These are phyloP conservation scores for Bryconaethiops microstoma DNA, from an alignment of 2,797 vertebrate species.

Conservation along the genomic window DNA sequence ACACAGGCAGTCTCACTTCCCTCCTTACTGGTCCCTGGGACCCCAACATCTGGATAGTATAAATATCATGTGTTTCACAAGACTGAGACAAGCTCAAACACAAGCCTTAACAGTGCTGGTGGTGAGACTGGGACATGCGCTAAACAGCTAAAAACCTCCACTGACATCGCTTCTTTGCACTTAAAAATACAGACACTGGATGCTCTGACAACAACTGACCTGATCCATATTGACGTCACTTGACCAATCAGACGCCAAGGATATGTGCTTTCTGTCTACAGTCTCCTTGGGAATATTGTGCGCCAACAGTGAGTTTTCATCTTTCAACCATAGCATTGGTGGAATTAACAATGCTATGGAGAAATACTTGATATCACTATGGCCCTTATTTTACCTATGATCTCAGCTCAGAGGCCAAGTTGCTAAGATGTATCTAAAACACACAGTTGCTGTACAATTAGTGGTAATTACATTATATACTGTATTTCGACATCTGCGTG, in stretches of 20 bases:
- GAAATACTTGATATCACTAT: neutral
- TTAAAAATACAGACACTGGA: slow-evolving; percentile 43
- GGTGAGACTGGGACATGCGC: slow-evolving; percentile 29
- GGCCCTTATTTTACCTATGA: slow-evolving; percentile 14
- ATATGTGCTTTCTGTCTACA: slow-evolving; percentile 38
- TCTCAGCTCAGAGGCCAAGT: neutral
- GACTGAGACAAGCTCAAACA: slow-evolving; percentile 45
- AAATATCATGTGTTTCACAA: slow-evolving; percentile 49
- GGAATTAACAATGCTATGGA: slow-evolving; percentile 13
- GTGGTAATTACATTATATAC: slow-evolving; percentile 8
- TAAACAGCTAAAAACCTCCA: slow-evolving; percentile 25
- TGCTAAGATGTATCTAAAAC: slow-evolving; percentile 1
- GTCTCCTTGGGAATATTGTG: slow-evolving; percentile 37
- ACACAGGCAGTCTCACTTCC: slow-evolving; percentile 25
- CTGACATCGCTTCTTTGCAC: slow-evolving; percentile 34
- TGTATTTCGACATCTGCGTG: neutral
- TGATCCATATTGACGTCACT: slow-evolving; percentile 50
- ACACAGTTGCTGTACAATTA: neutral
- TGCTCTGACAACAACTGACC: slow-evolving; percentile 53
- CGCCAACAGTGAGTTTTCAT: slow-evolving; percentile 30
- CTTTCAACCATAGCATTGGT: slow-evolving; percentile 29
- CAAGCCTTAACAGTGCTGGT: slow-evolving; percentile 43
- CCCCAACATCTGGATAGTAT: slow-evolving; percentile 43
- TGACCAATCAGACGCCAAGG: slow-evolving; percentile 20
- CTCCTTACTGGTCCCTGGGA: slow-evolving; percentile 20